Evolutionary conservation across 2,113 vertebrate species (phyloP).

Genomic region (Rattus norvegicus): DNA sequence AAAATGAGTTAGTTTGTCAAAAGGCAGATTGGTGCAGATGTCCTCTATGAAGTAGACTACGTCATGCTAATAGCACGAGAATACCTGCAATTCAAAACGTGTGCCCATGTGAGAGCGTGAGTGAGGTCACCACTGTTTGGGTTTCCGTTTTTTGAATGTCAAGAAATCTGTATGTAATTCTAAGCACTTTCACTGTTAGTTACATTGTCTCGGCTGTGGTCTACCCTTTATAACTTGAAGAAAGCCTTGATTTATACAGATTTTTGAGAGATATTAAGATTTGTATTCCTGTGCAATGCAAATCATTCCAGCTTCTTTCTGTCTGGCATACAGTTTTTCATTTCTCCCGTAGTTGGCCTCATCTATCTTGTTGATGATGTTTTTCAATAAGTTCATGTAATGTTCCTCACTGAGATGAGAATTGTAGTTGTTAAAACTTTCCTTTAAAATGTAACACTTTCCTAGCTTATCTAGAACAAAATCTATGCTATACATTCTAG

Average conservation of each 20-base stretch:
- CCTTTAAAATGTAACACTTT: not conserved
- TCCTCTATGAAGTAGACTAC: not conserved
- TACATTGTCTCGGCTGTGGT: slow-evolving; percentile 16
- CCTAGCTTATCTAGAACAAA: not conserved
- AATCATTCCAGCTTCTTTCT: not conserved
- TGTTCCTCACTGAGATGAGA: not conserved
- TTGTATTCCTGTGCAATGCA: slow-evolving; percentile 20
- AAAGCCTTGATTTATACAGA: not conserved
- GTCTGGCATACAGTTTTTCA: not conserved
- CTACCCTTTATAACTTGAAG: not conserved
- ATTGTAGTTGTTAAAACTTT: not conserved
- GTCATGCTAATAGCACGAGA: not conserved
- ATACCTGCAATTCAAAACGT: not conserved
- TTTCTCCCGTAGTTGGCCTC: slow-evolving; percentile 9
- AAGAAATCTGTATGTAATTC: slow-evolving; percentile 17
- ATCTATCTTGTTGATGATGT: not conserved
- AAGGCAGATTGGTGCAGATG: not conserved
- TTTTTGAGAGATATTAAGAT: slow-evolving; percentile 20
- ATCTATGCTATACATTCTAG: not conserved
- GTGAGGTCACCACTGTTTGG: slow-evolving; percentile 7
- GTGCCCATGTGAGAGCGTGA: not conserved
- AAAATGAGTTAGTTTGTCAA: not conserved
- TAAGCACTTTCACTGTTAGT: slow-evolving; percentile 1
- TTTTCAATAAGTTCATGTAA: slow-evolving; percentile 19
- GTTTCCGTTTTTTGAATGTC: slow-evolving; percentile 42